Percentiles rank a stretch among this genome's conserved stretches.
Conservation (phyloP, 2,113 vertebrate species). For the Epinephelus fuscoguttatus region DNA sequence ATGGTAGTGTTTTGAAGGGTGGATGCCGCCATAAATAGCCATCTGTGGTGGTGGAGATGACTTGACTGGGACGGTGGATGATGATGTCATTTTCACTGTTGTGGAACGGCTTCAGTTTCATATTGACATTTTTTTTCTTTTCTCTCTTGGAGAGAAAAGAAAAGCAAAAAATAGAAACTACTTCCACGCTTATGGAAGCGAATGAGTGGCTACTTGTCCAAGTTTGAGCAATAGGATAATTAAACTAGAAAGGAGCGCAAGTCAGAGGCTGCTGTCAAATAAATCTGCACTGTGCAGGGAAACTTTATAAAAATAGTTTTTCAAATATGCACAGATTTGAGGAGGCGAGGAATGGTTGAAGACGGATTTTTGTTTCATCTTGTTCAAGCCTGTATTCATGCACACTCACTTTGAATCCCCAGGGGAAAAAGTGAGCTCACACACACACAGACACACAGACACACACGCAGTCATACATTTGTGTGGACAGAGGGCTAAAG, state of each 20-base stretch:
- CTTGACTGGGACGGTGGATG: conserved; percentile 36
- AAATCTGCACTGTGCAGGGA: background rate
- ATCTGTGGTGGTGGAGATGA: conserved; percentile 54
- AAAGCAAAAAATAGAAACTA: conserved; percentile 53
- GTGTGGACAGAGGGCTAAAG: conserved; percentile 9
- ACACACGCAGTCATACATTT: conserved; percentile 1
- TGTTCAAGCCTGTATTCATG: conserved; percentile 49
- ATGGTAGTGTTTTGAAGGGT: conserved; percentile 56
- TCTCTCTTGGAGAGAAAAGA: too few relatives aligned
- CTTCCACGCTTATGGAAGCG: conserved; percentile 20
- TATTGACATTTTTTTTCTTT: background rate
- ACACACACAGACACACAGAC: background rate
- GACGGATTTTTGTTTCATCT: conserved; percentile 47
- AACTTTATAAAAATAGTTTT: background rate
- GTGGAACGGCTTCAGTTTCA: conserved; percentile 40
- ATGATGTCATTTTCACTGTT: conserved; percentile 64
- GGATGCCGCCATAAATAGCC: conserved; percentile 58
- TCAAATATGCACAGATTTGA: conserved; percentile 1
- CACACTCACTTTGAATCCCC: conserved; percentile 44
- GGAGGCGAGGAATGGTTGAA: background rate
- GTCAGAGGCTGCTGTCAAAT: background rate
- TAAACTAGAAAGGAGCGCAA: conserved; percentile 6
- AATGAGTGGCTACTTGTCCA: conserved; percentile 43
- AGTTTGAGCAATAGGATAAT: conserved; percentile 28
- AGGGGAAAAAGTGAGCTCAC: conserved; percentile 24